Base-by-base conservation (phyloP, 2,888 invertebrate species). In the Bhutanitis thaidina region DNA sequence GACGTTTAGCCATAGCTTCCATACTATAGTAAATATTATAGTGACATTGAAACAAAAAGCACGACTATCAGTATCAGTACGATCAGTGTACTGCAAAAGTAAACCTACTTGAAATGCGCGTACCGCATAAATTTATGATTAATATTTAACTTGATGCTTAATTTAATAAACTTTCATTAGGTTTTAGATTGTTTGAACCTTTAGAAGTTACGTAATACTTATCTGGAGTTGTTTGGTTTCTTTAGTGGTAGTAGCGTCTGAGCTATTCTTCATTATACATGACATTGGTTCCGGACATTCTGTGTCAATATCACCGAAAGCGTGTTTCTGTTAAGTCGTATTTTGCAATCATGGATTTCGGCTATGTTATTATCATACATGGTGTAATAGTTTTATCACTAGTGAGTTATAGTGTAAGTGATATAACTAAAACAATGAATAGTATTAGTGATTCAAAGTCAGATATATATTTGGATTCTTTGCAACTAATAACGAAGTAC, bases 401-500 rank as follows among this genome's bases (percentile, higher is more conserved):
- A 37, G 25, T 52, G 29, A 14, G 29, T 35, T 16, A 12, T 10
- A 57, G 58, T 47, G 56, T 53, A 40, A 49, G 39, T 27, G 36
- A 59, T 39, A 37, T 10, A 43, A 34, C 16, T 7, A 16, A 32
- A 37, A 36, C 2, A 34, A 7, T 45, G 13, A 25, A 41, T 30
- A 49, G 56, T 15, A 56, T 62, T 34, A 69, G 58, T 58, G 67
- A 74, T 48, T 56, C 46, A 1, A 61, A 71, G 45, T 73, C 76
- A 0, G 78, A 77, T 32, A 71, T 75, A 15, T 73, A 74, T 60
- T 69, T 82, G 44, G 69, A 85, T 59, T 79, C 85, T 4, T 45
- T 69, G 27, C 76, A 85, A 48, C 59, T 87, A n/a, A 71, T 86
- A 44, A 55, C 62, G 32, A 84, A 76, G 55, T 77, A 79, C 52